These are phyloP conservation scores for Leptinotarsa undecemlineata DNA, from an alignment of 1,140 invertebrate species.

Conservation along the genomic window DNA sequence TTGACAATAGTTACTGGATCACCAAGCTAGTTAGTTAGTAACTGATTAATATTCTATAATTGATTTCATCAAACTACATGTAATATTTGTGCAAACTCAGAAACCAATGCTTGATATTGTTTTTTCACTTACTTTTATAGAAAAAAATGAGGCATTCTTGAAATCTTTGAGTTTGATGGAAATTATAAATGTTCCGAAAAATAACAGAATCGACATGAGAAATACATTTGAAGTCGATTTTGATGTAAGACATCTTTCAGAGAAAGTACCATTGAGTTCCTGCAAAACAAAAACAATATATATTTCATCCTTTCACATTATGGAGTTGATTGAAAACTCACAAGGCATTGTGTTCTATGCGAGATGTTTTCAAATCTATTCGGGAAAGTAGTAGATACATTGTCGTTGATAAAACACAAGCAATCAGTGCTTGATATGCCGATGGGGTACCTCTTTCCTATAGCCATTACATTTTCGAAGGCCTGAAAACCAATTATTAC, in stretches of 20 bases:
- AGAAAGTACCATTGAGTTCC: constrained; percentile 78
- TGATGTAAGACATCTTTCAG: constrained; percentile 72
- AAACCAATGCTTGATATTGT: no score
- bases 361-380: no score
- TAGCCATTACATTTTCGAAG: constrained; percentile 81
- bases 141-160: constrained; percentile 94
- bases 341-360: no score
- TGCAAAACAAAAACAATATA: constrained; percentile 56
- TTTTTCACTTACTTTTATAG: constrained; percentile 74
- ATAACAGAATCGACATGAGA: constrained; percentile 93
- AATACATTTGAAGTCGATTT: constrained; percentile 90
- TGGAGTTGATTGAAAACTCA: no score
- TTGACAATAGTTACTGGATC: no score
- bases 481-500: constrained; percentile 60
- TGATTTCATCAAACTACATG: no score
- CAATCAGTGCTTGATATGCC: constrained; percentile 67
- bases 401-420: constrained; percentile 64
- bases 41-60: no score
- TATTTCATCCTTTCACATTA: no score
- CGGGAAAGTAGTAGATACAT: no score
- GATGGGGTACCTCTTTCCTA: constrained; percentile 81
- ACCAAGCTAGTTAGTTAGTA: no score
- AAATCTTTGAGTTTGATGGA: constrained; percentile 90
- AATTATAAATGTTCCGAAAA: constrained; percentile 90
- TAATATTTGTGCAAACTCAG: no score